Base-by-base conservation (phyloP, 2,888 invertebrate genomes). In the Lagria hirta region DNA sequence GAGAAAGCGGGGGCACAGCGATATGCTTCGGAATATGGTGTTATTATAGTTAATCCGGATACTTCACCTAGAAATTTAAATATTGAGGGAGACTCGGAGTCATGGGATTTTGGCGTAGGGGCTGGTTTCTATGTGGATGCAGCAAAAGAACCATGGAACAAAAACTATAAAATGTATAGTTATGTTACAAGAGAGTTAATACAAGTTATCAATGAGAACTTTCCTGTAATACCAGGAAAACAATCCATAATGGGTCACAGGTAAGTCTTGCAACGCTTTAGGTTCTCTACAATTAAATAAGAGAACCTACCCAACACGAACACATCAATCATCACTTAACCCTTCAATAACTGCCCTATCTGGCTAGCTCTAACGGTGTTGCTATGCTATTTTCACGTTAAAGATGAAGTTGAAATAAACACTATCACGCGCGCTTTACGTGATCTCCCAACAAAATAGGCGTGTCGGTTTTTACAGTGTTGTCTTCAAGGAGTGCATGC, bases 81-180 rank as follows among this genome's bases (percentile, higher is more conserved):
- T 58, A 81, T 99, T 43, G 83, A 88, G 8, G 96, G 95, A 0
- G 93, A 98, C 73, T 87, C 91, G 65, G 94, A 93, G 18, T 76
- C 81, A 10, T 96, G 88, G 82, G 96, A 97, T 72, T 94, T 99
- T 73, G 99, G 99, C 15, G 84, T 86, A 5, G 90, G 90, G 3
- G 98, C 98, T 48, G 94, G 97, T 0, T 97, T 96, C 71, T 99
- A 99, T 70, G 75, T 99, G 1, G 88, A 99, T 75, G 95, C 98
- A 3, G 83, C 84, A 0, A 78, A 84, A 57, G 84, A 86, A n/a
- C 93, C 93, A 10, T 99, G 97, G 97, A 83, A 84, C 18, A 83
- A 80, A 16, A 82, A 98, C 74, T 99, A 97, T 68, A 80, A 84
- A 60, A 99, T 99, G 99, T 96, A 83, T 62, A 88, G 87, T 49